phyloP scores from a whole-genome alignment of 2,113 vertebrate species.

The Lipotes vexillifer region DNA sequence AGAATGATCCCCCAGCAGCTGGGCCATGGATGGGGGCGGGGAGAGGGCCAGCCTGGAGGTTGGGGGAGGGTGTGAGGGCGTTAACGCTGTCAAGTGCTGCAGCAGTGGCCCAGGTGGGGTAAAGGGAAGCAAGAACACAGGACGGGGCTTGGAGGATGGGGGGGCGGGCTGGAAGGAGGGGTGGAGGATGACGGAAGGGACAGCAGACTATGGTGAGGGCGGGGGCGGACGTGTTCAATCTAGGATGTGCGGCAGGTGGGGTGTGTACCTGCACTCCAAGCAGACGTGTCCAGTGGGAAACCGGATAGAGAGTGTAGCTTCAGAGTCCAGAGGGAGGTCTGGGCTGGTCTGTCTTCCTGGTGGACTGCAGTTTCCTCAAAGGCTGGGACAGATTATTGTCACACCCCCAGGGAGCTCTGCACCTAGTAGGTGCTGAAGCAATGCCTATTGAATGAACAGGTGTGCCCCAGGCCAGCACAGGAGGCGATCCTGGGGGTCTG shows the following conservation, averaged over 20 bases:
- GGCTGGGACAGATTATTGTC: not conserved
- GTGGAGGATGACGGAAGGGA: accelerated
- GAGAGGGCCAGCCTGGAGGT: not conserved
- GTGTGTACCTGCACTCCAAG: not conserved
- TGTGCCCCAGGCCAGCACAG: not conserved
- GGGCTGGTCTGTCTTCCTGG: not conserved
- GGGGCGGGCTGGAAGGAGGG: not conserved
- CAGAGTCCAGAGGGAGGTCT: not conserved
- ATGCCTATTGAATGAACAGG: accelerated
- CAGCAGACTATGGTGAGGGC: too few species aligned
- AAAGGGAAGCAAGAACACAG: not conserved
- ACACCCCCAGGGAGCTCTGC: not conserved
- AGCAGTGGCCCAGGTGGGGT: not conserved
- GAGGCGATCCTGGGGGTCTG: not conserved
- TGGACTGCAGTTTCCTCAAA: not conserved
- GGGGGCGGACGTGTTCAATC: not conserved
- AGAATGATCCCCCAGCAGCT: not conserved
- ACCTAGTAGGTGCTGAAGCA: not conserved
- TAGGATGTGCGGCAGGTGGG: not conserved
- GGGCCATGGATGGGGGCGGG: not conserved
- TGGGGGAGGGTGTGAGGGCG: not conserved
- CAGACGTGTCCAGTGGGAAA: not conserved
- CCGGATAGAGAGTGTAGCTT: accelerated
- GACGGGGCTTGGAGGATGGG: not conserved
- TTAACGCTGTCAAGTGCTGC: accelerated